Base-by-base conservation (phyloP, 2,113 vertebrate genomes). In the Fulmarus glacialis region DNA sequence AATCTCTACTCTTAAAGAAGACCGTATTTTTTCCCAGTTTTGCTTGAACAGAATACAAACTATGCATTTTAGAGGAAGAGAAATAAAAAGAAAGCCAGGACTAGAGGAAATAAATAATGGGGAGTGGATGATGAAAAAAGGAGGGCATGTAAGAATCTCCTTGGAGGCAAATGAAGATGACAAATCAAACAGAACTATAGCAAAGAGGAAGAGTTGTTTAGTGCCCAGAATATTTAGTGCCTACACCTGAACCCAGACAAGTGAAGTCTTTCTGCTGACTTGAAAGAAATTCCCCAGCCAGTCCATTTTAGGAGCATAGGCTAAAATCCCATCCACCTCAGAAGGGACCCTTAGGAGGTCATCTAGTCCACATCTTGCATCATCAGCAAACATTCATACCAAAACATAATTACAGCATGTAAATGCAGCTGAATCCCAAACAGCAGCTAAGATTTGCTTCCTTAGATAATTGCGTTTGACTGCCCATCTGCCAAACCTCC, bases 351-450 rank as follows among this genome's bases (percentile, higher is more conserved):
- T 53, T 8, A 34, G 43, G 42, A 42, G 26, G 4, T 30, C 24
- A 8, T 1, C 47, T 2, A 26, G 26, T 36, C 20, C 30, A 6
- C 22, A 8, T 6, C 77, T 45, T 29, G 22, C 82, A 52, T 23
- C 20, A 15, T 32, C 78, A 50, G 47, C 64, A 74, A 53, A 42
- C 82, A 78, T 11, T 29, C 45, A 26, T 9, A 58, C 20, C 50
- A 8, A 79, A 29, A 17, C 3, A 7, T 38, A 12, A 8, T 9
- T 13, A 5, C 2, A 4, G 15, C 5, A 9, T 7, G 59, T 4
- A 79, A 85, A 47, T 1, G 27, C 38, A 53, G 53, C 68, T 13
- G 24, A 73, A 42, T 45, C 17, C 73, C 53, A 32, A 27, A 22
- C 15, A 83, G 23, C 19, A 38, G 56, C 45, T 4, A 10, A 8